These are phyloP conservation scores for Stigmatopora argus DNA, from an alignment of 2,113 vertebrate genomes.

Conservation along the genomic window DNA sequence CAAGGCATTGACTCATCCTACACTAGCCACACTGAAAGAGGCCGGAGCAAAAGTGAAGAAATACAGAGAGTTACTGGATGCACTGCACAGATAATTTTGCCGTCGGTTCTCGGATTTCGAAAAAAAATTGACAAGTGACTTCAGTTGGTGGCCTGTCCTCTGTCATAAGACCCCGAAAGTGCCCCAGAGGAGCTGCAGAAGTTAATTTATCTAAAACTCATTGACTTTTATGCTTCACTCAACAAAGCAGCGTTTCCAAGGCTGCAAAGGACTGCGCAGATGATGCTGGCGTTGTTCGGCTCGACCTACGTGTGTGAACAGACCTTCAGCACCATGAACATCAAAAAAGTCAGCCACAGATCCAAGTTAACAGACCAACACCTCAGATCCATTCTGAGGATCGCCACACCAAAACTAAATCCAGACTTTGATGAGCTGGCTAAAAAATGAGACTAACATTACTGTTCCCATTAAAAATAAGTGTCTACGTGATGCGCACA, in stretches of 20 bases:
- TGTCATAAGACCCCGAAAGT: background rate
- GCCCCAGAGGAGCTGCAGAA: conserved; percentile 5
- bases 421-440: no score
- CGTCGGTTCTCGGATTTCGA: background rate
- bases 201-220: conserved; percentile 14
- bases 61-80: no score
- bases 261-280: conserved; percentile 2
- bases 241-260: background rate
- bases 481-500: no score
- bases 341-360: conserved; percentile 27
- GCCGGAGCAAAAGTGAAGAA: no score
- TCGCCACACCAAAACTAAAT: no score
- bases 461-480: no score
- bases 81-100: background rate
- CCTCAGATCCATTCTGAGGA: background rate
- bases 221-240: conserved; percentile 18
- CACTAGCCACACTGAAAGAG: conserved; percentile 1
- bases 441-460: no score
- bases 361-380: conserved; percentile 1
- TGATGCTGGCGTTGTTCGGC: conserved; percentile 21
- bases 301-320: conserved; percentile 25
- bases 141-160: conserved; percentile 5
- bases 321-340: conserved; percentile 26
- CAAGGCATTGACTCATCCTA: background rate
- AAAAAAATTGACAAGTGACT: background rate